Evolutionary conservation across 2,888 invertebrate species (phyloP).

Genomic region (Coleophora deauratella): DNA sequence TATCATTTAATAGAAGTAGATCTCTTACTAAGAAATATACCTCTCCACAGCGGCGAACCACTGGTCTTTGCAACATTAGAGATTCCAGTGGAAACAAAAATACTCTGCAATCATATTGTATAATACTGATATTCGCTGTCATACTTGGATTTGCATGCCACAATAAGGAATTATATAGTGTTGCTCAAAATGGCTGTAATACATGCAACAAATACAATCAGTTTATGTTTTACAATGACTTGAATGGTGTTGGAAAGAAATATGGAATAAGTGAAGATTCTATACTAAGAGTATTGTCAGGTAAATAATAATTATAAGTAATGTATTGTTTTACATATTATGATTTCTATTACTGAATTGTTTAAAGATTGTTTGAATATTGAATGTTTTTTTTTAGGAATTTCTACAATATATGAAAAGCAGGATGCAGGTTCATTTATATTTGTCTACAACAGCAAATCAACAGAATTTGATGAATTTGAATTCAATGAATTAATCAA

Average conservation of each 20-base stretch:
- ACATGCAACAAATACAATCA: constrained; percentile 28
- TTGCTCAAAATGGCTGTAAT: too few species aligned
- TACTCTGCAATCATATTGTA: too few species aligned
- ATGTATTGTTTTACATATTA: too few species aligned
- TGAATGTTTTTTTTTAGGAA: constrained; percentile 33
- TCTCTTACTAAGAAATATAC: too few species aligned
- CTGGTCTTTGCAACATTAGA: too few species aligned
- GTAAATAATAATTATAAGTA: constrained; percentile 21
- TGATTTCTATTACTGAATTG: not conserved
- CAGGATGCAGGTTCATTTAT: constrained; percentile 58
- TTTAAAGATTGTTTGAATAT: not conserved
- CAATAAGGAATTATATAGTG: too few species aligned
- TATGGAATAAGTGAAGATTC: constrained; percentile 45
- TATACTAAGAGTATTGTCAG: constrained; percentile 47
- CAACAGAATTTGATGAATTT: constrained; percentile 27
- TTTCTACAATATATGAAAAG: constrained; percentile 47
- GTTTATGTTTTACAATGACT: constrained; percentile 39
- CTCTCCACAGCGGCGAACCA: not conserved
- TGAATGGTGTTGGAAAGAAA: constrained; percentile 38
- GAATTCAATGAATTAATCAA: constrained; percentile 45
- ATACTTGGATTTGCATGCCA: too few species aligned
- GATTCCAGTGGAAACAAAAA: too few species aligned
- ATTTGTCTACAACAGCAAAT: constrained; percentile 50
- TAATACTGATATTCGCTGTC: too few species aligned
- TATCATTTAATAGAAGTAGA: too few species aligned